phyloP scores from a whole-genome alignment of 2,113 vertebrate genomes.

The Gorilla gorilla region DNA sequence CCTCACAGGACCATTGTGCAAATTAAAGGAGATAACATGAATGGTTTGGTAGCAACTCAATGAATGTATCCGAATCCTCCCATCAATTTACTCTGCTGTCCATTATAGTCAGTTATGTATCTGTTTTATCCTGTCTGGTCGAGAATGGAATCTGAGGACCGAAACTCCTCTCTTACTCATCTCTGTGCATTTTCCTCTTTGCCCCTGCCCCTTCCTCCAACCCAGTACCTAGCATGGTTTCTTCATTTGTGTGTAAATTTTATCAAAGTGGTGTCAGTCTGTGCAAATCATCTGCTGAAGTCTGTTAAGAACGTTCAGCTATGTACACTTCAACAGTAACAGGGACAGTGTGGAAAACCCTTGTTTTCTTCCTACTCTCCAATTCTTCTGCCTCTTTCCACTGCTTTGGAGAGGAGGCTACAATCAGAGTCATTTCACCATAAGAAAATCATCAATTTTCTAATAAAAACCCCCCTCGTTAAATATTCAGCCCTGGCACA shows the following conservation, averaged over 20 bases:
- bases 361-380: neutral
- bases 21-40: neutral
- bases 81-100: neutral
- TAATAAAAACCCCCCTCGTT: neutral
- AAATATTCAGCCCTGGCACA: neutral
- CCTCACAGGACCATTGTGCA: neutral
- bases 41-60: neutral
- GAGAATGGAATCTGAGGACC: neutral
- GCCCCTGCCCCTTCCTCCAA: rapidly evolving
- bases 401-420: neutral
- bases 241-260: neutral
- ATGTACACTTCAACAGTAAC: neutral
- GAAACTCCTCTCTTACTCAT: neutral
- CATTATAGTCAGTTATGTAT: neutral
- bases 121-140: neutral
- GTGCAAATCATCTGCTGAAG: neutral
- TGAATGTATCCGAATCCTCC: neutral
- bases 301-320: neutral
- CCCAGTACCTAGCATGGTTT: neutral
- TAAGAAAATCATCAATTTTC: conserved; percentile 11
- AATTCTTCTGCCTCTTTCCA: neutral
- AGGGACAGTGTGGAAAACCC: neutral
- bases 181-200: neutral
- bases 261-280: neutral
- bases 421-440: neutral